Evolutionary conservation across 2,888 invertebrate genomes (phyloP).

Genomic region (Ochropleura leucogaster): DNA sequence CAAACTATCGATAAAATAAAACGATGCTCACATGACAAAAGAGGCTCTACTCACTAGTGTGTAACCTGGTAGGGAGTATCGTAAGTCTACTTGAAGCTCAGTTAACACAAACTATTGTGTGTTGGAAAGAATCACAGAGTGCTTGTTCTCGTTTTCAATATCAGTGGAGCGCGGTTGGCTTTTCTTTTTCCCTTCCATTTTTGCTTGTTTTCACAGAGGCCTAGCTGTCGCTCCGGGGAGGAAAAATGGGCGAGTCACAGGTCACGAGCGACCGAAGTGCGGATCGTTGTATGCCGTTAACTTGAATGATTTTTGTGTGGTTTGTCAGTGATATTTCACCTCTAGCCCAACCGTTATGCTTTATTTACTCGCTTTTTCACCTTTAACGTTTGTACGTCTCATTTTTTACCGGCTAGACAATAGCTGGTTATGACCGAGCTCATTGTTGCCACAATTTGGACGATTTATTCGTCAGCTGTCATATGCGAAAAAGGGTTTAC

Average conservation of each 20-base stretch:
- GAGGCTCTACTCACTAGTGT: slow-evolving; percentile 27
- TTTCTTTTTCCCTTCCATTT: slow-evolving; percentile 63
- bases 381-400: slow-evolving; percentile 46
- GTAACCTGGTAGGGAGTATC: slow-evolving; percentile 50
- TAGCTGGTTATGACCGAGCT: slow-evolving; percentile 29
- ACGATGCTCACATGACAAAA: slow-evolving; percentile 30
- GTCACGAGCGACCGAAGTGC: slow-evolving; percentile 80
- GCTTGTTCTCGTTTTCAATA: slow-evolving; percentile 75
- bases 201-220: slow-evolving; percentile 74
- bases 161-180: slow-evolving; percentile 67
- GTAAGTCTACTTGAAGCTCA: slow-evolving; percentile 62
- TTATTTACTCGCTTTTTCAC: slow-evolving; percentile 69
- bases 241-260: slow-evolving; percentile 80
- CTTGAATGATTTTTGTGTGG: slow-evolving; percentile 83
- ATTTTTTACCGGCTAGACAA: slow-evolving; percentile 54
- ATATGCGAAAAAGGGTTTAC: slow-evolving; percentile 31
- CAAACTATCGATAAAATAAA: slow-evolving; percentile 35
- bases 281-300: slow-evolving; percentile 84
- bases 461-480: slow-evolving; percentile 47
- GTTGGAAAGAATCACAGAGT: slow-evolving; percentile 72
- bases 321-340: slow-evolving; percentile 82
- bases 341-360: slow-evolving; percentile 70
- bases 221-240: slow-evolving; percentile 70
- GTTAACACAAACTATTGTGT: slow-evolving; percentile 68
- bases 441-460: slow-evolving; percentile 40